phyloP scores from a whole-genome alignment of 2,113 vertebrate species.

The Myotis brandtii region DNA sequence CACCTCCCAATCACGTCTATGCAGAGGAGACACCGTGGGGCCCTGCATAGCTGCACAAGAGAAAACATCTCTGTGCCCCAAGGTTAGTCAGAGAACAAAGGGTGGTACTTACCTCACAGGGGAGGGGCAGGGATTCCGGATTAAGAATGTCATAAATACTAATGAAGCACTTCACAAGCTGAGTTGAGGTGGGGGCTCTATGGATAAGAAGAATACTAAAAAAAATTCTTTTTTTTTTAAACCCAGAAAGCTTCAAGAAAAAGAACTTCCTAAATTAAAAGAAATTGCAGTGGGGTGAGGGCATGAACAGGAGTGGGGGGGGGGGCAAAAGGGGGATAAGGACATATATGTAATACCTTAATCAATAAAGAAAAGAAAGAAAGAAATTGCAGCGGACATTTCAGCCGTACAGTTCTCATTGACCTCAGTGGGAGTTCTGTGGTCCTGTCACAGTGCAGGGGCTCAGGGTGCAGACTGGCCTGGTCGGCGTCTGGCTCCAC shows the following conservation, averaged over 20 bases:
- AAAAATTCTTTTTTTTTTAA: not conserved
- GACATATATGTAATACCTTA: too few relatives aligned
- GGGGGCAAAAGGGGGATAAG: too few relatives aligned
- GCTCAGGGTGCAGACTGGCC: not conserved
- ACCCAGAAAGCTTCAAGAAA: slow-evolving; percentile 13
- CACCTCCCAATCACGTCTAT: not conserved
- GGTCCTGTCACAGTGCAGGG: accelerated
- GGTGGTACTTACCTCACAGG: not conserved
- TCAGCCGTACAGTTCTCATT: not conserved
- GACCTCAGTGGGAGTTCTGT: not conserved
- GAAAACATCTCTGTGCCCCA: not conserved
- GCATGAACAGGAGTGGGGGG: too few relatives aligned
- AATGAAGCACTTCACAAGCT: not conserved
- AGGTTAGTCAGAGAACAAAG: not conserved
- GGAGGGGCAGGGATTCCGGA: not conserved
- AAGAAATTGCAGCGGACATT: not conserved
- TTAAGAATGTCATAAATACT: not conserved
- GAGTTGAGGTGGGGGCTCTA: not conserved
- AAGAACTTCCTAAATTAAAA: not conserved
- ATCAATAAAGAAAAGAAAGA: too few relatives aligned
- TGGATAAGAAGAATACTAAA: not conserved
- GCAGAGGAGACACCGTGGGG: not conserved
- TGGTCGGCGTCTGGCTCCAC: not conserved
- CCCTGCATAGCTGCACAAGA: not conserved
- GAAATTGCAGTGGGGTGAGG: too few relatives aligned